Conservation (phyloP, 2,888 invertebrate genomes). For the Vesta saturnalis region DNA sequence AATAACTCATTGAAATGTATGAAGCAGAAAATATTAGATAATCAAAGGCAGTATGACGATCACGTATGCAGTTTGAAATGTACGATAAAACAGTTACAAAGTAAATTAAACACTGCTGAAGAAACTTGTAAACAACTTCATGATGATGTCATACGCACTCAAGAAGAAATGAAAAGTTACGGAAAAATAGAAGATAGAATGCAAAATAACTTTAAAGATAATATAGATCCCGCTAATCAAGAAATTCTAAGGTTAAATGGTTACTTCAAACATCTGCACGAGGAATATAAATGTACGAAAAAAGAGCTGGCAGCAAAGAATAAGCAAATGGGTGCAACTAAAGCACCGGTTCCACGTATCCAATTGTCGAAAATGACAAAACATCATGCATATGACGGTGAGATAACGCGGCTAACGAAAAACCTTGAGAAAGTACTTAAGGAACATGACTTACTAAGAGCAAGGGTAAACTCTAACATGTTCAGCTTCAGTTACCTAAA, state of each 20-base stretch:
- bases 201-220: conserved; percentile 46
- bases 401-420: too few species aligned
- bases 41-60: conserved; percentile 47
- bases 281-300: conserved; percentile 43
- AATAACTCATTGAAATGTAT: conserved; percentile 46
- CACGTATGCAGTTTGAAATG: conserved; percentile 50
- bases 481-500: too few species aligned
- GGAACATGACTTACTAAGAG: too few species aligned
- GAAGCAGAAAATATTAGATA: conserved; percentile 50
- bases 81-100: conserved; percentile 51
- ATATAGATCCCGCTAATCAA: conserved; percentile 40
- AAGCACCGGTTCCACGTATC: not conserved
- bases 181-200: not conserved
- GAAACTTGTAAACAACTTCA: conserved; percentile 20
- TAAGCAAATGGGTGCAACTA: conserved; percentile 27
- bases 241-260: conserved; percentile 41
- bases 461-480: too few species aligned
- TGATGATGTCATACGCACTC: conserved; percentile 31
- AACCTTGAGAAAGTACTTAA: too few species aligned
- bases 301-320: conserved; percentile 43
- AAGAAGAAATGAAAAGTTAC: conserved; percentile 28
- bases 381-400: too few species aligned
- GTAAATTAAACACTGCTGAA: conserved; percentile 46
- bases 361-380: too few species aligned
- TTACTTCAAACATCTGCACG: conserved; percentile 44